phyloP scores from a whole-genome alignment of 2,113 vertebrate genomes.

The Turdus rufiventris region DNA sequence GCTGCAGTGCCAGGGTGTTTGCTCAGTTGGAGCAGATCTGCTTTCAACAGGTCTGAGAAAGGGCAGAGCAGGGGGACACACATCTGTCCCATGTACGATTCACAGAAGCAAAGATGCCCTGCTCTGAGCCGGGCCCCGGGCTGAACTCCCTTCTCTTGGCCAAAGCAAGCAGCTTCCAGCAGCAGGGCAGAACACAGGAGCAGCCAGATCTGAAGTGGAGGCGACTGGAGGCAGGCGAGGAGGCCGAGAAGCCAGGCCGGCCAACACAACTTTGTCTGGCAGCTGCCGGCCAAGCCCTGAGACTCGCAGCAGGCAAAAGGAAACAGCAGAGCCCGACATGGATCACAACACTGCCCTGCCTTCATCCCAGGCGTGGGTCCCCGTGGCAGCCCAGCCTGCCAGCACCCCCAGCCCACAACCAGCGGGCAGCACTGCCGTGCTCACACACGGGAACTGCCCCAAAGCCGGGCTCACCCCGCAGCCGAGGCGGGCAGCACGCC shows the following conservation, averaged over 20 bases:
- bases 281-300: neutral
- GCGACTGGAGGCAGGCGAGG: neutral
- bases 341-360: neutral
- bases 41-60: neutral
- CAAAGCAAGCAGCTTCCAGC: neutral
- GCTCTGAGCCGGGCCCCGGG: neutral
- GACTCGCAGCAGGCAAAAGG: neutral
- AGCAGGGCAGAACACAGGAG: neutral
- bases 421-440: neutral
- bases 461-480: neutral
- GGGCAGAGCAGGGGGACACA: neutral
- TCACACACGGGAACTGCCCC: neutral
- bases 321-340: neutral
- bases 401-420: neutral
- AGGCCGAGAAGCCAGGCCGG: neutral
- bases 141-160: neutral
- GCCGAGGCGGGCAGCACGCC: too few species aligned
- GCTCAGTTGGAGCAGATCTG: neutral
- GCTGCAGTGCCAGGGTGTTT: neutral
- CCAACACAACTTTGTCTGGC: neutral
- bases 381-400: neutral
- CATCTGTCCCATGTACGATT: neutral
- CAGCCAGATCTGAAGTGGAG: neutral
- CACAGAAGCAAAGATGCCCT: neutral
- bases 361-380: too few species aligned